A percentile compares a stretch with the other conserved stretches of the same genome.
Conservation (phyloP, 2,113 vertebrate species). For the Pycnonotus jocosus region DNA sequence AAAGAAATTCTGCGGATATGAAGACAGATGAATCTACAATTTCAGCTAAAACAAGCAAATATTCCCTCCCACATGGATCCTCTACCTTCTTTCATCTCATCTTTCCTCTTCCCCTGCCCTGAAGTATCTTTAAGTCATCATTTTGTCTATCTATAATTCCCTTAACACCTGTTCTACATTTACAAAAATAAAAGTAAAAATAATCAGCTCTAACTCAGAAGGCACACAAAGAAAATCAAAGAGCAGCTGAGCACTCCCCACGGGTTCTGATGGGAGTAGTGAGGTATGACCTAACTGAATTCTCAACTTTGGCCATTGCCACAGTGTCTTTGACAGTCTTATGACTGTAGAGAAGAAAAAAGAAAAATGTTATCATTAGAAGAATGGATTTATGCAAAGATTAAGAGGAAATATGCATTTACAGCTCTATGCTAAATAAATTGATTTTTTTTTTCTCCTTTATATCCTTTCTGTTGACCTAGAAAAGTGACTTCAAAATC, state of each 20-base stretch:
- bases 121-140: background rate
- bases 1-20: background rate
- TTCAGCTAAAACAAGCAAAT: conserved; percentile 26
- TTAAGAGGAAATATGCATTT: background rate
- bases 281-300: background rate
- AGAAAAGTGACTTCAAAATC: background rate
- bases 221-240: background rate
- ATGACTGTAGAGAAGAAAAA: background rate
- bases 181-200: background rate
- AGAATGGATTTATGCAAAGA: background rate
- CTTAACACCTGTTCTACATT: background rate
- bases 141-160: background rate
- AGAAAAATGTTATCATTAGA: background rate
- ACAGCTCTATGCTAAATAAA: background rate
- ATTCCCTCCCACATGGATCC: background rate
- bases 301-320: background rate
- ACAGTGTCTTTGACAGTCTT: background rate
- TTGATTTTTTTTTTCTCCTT: background rate
- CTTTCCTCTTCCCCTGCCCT: background rate
- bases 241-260: background rate
- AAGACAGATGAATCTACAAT: background rate
- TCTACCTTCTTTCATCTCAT: background rate
- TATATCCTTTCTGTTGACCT: background rate
- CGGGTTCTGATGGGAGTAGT: background rate
- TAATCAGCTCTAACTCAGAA: background rate